Conservation (phyloP, 2,888 invertebrate species). For the Biston stratarius region DNA sequence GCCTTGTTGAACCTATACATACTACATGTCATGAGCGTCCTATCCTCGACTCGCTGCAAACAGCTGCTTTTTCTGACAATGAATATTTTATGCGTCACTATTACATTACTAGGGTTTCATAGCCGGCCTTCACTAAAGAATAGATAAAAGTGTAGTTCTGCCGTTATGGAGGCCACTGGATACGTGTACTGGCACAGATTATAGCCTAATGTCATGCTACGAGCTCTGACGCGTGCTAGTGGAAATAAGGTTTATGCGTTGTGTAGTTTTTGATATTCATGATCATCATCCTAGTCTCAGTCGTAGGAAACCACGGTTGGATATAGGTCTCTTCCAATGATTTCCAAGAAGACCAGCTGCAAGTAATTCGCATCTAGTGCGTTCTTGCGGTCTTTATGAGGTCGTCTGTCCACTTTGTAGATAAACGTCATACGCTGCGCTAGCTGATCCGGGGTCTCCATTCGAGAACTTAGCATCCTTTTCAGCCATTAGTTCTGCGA, state of each 20-base stretch:
- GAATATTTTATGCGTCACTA: conserved; percentile 57
- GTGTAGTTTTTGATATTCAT: too few species aligned
- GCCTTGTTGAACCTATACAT: not conserved
- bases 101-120: conserved; percentile 41
- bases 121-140: conserved; percentile 24
- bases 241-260: not conserved
- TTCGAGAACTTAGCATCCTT: too few species aligned
- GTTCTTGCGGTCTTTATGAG: too few species aligned
- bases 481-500: too few species aligned
- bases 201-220: conserved; percentile 18
- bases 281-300: too few species aligned
- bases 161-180: conserved; percentile 5
- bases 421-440: too few species aligned
- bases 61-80: conserved; percentile 50
- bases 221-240: not conserved
- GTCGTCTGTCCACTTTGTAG: too few species aligned
- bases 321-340: too few species aligned
- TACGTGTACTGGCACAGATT: not conserved
- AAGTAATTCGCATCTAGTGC: too few species aligned
- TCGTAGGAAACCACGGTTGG: too few species aligned
- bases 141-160: conserved; percentile 23
- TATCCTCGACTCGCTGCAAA: conserved; percentile 45
- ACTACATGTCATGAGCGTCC: conserved; percentile 16
- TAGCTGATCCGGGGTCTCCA: too few species aligned
- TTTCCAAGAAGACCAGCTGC: too few species aligned